Evolutionary conservation across 2,888 invertebrate genomes (phyloP).

Genomic region (Hybos culiciformis): DNA sequence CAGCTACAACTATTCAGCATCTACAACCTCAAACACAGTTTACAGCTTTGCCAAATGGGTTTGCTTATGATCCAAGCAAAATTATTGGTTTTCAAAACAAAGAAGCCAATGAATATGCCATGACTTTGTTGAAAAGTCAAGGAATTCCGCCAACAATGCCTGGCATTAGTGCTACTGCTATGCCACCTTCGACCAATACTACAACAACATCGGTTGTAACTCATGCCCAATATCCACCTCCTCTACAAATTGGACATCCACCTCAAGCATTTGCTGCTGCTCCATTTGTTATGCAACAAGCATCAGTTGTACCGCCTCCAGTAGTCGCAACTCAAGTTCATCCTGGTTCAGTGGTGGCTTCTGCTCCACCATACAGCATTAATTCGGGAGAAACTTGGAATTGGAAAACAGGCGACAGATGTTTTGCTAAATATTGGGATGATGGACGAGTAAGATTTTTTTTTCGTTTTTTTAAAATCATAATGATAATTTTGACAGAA

Average conservation of each 20-base stretch:
- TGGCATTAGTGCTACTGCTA: conserved; percentile 11
- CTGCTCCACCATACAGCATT: conserved; percentile 29
- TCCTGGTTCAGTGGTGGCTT: conserved; percentile 41
- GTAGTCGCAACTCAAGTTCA: conserved; percentile 29
- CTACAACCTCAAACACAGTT: conserved; percentile 14
- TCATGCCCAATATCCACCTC: not conserved
- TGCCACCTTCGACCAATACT: conserved; percentile 10
- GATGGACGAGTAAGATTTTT: conserved; percentile 57
- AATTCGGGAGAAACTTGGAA: conserved; percentile 28
- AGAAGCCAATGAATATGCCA: conserved; percentile 34
- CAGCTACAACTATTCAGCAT: conserved; percentile 11
- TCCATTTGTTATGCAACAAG: conserved; percentile 11
- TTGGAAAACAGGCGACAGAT: conserved; percentile 70
- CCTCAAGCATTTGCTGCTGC: not conserved
- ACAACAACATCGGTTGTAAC: conserved; percentile 8
- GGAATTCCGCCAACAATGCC: conserved; percentile 17
- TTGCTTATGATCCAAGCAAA: conserved; percentile 33
- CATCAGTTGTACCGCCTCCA: conserved; percentile 1
- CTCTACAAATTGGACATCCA: not conserved
- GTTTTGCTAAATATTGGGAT: conserved; percentile 87
- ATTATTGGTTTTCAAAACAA: conserved; percentile 36
- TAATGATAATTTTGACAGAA: not conserved
- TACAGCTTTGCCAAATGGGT: conserved; percentile 25
- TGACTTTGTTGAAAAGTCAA: conserved; percentile 32
- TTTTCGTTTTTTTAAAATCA: not conserved